Evolutionary conservation across 23 tunicate species (phyloP).

Genomic region (Phallusia fumigata): DNA sequence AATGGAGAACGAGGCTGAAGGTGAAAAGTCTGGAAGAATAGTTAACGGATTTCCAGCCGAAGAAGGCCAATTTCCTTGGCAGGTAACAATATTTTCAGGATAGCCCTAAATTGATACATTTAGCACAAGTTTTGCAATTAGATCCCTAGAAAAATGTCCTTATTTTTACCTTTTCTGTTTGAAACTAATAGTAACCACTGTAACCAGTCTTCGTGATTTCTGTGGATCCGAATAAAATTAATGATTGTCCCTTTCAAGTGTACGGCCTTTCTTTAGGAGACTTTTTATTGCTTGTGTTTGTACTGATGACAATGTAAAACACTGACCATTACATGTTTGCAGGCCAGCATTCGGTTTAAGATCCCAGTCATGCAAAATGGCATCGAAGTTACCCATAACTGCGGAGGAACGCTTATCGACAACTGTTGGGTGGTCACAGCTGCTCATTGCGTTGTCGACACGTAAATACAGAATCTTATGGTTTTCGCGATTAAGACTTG

Average conservation of each 20-base stretch:
- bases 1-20: neutral
- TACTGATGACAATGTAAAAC: too few relatives aligned
- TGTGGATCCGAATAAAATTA: too few relatives aligned
- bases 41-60: conserved; percentile 63
- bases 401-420: conserved; percentile 91
- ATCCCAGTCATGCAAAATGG: conserved; percentile 30
- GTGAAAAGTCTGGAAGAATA: conserved; percentile 18
- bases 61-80: conserved; percentile 91
- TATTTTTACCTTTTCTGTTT: too few relatives aligned
- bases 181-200: too few relatives aligned
- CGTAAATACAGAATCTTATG: conserved; percentile 27
- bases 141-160: too few relatives aligned
- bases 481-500: neutral
- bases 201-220: too few relatives aligned
- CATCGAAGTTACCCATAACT: conserved; percentile 53
- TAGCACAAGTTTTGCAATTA: too few relatives aligned
- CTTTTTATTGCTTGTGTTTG: too few relatives aligned
- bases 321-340: neutral
- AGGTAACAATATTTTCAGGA: conserved; percentile 30
- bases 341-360: conserved; percentile 74
- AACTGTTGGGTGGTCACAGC: conserved; percentile 84
- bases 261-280: too few relatives aligned
- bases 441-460: conserved; percentile 83
- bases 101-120: too few relatives aligned
- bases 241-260: too few relatives aligned